phyloP scores from a whole-genome alignment of 2,113 vertebrate genomes.

The Ia io region DNA sequence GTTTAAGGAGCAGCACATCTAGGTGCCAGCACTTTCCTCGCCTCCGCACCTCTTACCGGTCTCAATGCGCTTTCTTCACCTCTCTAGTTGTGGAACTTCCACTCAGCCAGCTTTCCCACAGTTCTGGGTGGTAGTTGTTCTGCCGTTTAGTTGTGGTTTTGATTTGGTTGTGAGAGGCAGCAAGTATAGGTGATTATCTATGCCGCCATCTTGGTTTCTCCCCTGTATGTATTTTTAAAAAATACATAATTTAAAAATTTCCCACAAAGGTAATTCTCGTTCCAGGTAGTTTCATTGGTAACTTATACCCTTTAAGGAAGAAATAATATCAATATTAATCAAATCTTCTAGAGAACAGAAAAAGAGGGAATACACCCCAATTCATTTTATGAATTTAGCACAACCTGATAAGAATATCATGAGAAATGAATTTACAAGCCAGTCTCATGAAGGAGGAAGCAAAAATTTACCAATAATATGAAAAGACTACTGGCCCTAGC shows the following conservation, averaged over 20 bases:
- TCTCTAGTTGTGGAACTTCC: no score
- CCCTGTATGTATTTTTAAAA: not conserved
- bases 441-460: not conserved
- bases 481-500: not conserved
- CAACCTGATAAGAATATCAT: slow-evolving; percentile 2
- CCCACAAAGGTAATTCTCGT: not conserved
- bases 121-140: no score
- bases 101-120: no score
- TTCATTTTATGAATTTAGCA: not conserved
- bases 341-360: not conserved
- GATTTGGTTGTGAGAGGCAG: no score
- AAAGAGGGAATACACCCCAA: not conserved
- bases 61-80: no score
- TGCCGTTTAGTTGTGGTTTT: no score
- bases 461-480: not conserved
- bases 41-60: no score
- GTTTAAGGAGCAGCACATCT: no score
- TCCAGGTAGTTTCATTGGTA: not conserved
- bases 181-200: no score
- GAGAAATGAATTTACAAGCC: not conserved
- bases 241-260: not conserved
- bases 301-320: not conserved
- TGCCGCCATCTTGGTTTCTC: no score
- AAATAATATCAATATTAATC: not conserved
- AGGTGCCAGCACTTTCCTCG: no score